These are phyloP conservation scores for Drosophila niveifrons DNA, from an alignment of 2,888 invertebrate species.

Conservation along the genomic window DNA sequence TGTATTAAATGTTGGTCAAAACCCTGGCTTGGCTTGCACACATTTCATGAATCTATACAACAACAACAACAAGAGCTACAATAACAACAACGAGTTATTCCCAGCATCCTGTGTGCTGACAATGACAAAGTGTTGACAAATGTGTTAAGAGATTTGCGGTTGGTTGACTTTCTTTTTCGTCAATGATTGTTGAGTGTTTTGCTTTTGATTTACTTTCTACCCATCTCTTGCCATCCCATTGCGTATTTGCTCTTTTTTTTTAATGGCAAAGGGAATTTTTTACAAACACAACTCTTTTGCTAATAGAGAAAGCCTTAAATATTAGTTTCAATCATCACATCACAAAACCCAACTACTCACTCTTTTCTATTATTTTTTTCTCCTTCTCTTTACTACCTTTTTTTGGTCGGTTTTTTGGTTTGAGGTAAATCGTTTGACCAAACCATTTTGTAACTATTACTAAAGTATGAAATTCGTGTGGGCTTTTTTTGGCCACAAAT, in stretches of 20 bases:
- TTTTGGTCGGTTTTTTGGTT: neutral
- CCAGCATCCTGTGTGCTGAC: slow-evolving; percentile 61
- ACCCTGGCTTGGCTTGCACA: slow-evolving; percentile 16
- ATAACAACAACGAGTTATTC: slow-evolving; percentile 1
- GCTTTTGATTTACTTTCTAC: slow-evolving; percentile 67
- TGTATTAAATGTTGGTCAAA: slow-evolving; percentile 74
- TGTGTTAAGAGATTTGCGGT: slow-evolving; percentile 83
- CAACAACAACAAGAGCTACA: slow-evolving; percentile 20
- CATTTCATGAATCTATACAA: slow-evolving; percentile 26
- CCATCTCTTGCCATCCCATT: slow-evolving; percentile 9
- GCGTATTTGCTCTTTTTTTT: neutral
- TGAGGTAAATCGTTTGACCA: slow-evolving; percentile 1
- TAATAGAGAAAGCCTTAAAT: slow-evolving; percentile 1
- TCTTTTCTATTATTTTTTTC: neutral
- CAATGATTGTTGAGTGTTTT: slow-evolving; percentile 64
- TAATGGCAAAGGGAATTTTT: slow-evolving; percentile 1
- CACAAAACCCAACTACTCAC: neutral
- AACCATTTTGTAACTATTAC: neutral
- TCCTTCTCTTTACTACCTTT: neutral
- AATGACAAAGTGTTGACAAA: slow-evolving; percentile 84
- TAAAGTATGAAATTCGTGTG: neutral
- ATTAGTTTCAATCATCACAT: neutral
- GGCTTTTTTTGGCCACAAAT: neutral
- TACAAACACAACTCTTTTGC: neutral
- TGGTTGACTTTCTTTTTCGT: slow-evolving; percentile 70